These are phyloP conservation scores for Python bivittatus DNA, from an alignment of 2,113 vertebrate genomes.

Conservation along the genomic window DNA sequence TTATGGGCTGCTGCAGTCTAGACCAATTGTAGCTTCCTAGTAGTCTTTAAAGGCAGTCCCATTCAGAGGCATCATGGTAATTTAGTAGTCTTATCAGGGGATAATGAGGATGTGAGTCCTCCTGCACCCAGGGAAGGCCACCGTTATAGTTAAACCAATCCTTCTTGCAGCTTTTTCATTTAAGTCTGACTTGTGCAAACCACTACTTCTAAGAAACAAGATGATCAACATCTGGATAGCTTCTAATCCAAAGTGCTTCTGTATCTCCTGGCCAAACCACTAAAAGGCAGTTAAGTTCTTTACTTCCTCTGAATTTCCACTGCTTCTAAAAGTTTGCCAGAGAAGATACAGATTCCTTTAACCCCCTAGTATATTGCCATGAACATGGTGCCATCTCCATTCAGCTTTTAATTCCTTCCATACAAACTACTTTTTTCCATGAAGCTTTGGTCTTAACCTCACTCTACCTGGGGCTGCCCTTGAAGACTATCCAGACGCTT, in stretches of 20 bases:
- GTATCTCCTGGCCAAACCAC: background rate
- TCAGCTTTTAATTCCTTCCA: background rate
- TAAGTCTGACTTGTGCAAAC: background rate
- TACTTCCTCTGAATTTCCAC: background rate
- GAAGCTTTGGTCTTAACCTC: background rate
- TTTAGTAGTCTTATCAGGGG: too few relatives aligned
- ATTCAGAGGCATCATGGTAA: too few relatives aligned
- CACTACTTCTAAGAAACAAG: background rate
- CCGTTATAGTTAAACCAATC: background rate
- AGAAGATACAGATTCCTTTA: too few relatives aligned
- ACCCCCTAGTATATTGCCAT: too few relatives aligned
- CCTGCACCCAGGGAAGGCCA: too few relatives aligned
- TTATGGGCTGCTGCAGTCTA: too few relatives aligned
- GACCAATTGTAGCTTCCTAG: too few relatives aligned
- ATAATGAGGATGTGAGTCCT: too few relatives aligned
- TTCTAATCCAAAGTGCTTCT: background rate
- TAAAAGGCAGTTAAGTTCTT: background rate
- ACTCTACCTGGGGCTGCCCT: background rate
- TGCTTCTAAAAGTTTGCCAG: background rate
- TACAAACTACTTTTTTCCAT: background rate
- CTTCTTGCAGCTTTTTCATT: background rate
- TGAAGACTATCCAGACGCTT: too few relatives aligned
- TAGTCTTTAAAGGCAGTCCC: too few relatives aligned
- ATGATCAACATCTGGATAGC: background rate
- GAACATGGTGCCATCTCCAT: too few relatives aligned